phyloP scores from a whole-genome alignment of 2,888 invertebrate genomes.

The Perizoma affinitatum region DNA sequence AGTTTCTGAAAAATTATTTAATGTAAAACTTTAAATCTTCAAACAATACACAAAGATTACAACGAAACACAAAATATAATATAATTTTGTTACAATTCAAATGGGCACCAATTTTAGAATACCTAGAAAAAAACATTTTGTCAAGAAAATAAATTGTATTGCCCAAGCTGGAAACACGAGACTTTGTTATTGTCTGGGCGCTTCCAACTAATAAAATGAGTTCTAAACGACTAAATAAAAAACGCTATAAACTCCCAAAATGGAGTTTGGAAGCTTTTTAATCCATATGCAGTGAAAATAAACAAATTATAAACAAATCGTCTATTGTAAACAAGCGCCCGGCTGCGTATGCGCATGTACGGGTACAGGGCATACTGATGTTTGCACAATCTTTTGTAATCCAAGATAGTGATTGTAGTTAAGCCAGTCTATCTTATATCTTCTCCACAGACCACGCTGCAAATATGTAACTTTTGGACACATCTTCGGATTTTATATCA shows the following conservation, averaged over 20 bases:
- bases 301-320: conserved; percentile 74
- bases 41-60: not conserved
- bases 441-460: no score
- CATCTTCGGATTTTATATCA: no score
- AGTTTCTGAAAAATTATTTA: no score
- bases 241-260: conserved; percentile 66
- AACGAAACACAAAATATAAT: no score
- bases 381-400: not conserved
- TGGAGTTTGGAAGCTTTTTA: conserved; percentile 79
- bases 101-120: no score
- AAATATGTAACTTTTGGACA: no score
- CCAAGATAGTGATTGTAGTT: no score
- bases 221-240: conserved; percentile 54
- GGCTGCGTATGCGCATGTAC: conserved; percentile 52
- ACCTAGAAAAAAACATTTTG: conserved; percentile 1
- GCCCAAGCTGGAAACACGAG: conserved; percentile 2
- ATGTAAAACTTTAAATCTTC: no score
- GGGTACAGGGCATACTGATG: conserved; percentile 40
- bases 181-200: conserved; percentile 22
- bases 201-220: conserved; percentile 34
- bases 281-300: conserved; percentile 81
- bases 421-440: no score
- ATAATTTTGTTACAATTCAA: no score
- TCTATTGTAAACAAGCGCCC: conserved; percentile 71
- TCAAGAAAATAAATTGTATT: conserved; percentile 1